Conservation (phyloP, 2,888 invertebrate species). For the Therioaphis trifolii region DNA sequence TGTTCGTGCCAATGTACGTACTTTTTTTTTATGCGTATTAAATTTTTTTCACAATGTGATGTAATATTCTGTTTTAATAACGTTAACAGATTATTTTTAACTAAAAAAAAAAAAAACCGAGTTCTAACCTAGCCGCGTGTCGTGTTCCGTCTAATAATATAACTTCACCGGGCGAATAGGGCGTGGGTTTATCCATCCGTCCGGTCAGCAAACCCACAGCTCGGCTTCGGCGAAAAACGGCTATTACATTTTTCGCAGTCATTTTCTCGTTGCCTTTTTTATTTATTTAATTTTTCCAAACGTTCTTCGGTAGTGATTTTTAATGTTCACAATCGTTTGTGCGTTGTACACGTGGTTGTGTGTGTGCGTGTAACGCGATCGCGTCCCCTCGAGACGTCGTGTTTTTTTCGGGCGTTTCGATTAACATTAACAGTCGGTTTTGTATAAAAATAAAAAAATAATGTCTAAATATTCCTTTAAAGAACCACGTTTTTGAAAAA, state of each 20-base stretch:
- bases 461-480: background rate
- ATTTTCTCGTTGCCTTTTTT: background rate
- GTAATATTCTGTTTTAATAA: background rate
- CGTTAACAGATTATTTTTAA: slow-evolving; percentile 1
- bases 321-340: background rate
- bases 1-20: too few species aligned
- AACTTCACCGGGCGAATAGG: background rate
- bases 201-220: background rate
- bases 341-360: background rate
- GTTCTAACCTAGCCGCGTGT: slow-evolving; percentile 8
- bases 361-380: background rate
- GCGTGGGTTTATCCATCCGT: background rate
- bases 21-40: too few species aligned
- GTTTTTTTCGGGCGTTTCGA: background rate
- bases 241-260: background rate
- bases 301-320: background rate
- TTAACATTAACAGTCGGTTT: too few species aligned
- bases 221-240: background rate
- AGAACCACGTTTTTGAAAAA: background rate
- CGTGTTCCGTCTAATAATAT: slow-evolving; percentile 11
- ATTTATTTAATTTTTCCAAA: background rate
- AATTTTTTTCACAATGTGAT: too few species aligned
- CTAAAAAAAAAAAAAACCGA: too few species aligned
- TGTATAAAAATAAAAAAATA: background rate
- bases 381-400: background rate